Base-by-base conservation (phyloP, 1,140 invertebrate species). In the Neotoxoptera formosana region DNA sequence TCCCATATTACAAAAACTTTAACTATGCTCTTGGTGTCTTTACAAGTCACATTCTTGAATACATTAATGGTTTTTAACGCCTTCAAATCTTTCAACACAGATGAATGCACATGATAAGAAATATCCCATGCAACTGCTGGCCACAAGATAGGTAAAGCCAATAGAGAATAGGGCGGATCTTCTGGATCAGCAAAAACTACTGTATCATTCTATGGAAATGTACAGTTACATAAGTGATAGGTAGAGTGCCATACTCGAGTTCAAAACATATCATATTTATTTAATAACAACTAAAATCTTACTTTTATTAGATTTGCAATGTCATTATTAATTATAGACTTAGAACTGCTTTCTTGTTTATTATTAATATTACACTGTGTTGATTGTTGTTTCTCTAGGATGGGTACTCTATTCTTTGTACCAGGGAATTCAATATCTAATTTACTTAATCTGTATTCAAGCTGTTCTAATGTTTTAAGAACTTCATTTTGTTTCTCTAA, bases 1-100 rank as follows among this genome's bases (percentile, higher is more conserved):
- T 97, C 98, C 97, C 97, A 98, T 95, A 98, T 97, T 94, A 98
- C 94, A 94, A 96, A 96, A 14, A 98, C 93, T 94, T 96, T 96
- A 45, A 97, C 94, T 94, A 95, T 94, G 56, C 95, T 95, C 53
- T 95, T 94, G n/a, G 90, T 94, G 36, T 94, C 86, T 94, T 94
- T 94, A 94, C 84, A 94, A 56, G 76, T 90, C 76, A 93, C n/a
- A 53, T 93, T 94, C 93, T 94, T 93, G 94, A 94, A 94, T 93
- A 17, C 94, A 94, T 94, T 94, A 94, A 94, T 90, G 21, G 90
- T 25, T n/a, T 93, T 20, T 56, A 86, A 91, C 84, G 48, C n/a
- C 83, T 95, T 94, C 6, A 95, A 95, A 45, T 96, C 94, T 92
- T 94, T 94, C 14, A 95, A 94, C 8, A 97, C 95, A 93, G 96